Evolutionary conservation across 2,888 invertebrate species (phyloP), one percentile per base, ranked within the genome.

Genomic region (Eupithecia abbreviata): DNA sequence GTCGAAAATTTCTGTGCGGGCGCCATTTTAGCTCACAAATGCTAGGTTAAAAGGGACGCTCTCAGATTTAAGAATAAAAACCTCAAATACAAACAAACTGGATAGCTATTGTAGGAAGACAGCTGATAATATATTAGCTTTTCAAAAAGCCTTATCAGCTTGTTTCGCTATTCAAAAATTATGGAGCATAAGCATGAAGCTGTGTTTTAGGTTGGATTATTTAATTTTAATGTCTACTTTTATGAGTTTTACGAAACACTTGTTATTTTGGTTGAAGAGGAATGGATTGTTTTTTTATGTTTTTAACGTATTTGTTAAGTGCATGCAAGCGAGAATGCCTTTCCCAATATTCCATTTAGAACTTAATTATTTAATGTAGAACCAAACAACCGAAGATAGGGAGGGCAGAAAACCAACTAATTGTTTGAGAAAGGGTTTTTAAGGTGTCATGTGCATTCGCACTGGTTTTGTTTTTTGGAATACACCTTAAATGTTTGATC

Each of bases 211-310:
- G 13, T 12, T 65, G 13, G 10, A 65, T n/a, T 65, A 65, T 30
- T 65, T 65, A 10, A 9, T 6, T 6, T 6, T 7, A 58, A 58
- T 55, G 7, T 3, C 4, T 62, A 62, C 18, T 58, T 58, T 4
- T 58, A 18, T 10, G 62, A 58, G 58, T 13, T 30, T 65, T 41
- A 65, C 13, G 5, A 12, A 65, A 42, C 10, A 42, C 15, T 51
- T 66, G 66, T 42, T 66, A 42, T 66, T 42, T 42, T 66, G 6
- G 42, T 42, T 66, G 6, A 71, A 65, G 49, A 68, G 66, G 71
- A 71, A 65, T 68, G 55, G n/a, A 70, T 70, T 30, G 62, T 70
- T 51, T 51, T 70, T 51, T 51, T 42, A 42, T 42, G 42, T 71
- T 71, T 58, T 58, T 3, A n/a, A 58, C 58, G 13, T 41, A 66